Conservation (phyloP, 2,888 invertebrate species). For the Apodemia hepburni region DNA sequence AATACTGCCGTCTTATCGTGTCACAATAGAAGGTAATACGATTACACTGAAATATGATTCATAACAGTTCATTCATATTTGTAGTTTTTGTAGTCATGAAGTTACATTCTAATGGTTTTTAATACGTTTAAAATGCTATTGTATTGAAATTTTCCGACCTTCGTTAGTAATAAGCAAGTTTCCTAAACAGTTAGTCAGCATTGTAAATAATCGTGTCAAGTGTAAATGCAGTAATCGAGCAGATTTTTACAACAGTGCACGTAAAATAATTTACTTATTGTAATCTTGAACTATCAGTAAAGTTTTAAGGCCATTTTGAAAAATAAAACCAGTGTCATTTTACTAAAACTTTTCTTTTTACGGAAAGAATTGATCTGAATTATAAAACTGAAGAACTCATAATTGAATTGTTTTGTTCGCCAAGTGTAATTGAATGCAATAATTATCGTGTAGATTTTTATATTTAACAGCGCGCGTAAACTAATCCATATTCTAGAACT, state of each 20-base stretch:
- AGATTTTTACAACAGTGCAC: neutral
- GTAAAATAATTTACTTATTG: neutral
- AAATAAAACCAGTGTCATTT: neutral
- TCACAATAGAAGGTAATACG: neutral
- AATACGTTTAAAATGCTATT: neutral
- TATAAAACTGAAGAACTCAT: too few species aligned
- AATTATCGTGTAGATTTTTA: too few species aligned
- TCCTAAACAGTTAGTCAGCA: constrained; percentile 7
- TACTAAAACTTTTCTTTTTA: neutral
- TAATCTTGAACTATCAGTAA: too few species aligned
- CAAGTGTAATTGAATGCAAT: too few species aligned
- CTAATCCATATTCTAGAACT: too few species aligned
- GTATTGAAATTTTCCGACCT: neutral
- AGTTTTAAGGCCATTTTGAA: neutral
- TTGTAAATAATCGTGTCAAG: constrained; percentile 20
- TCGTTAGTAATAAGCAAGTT: neutral
- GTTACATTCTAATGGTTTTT: too few species aligned
- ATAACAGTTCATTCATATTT: too few species aligned
- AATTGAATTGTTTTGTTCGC: too few species aligned
- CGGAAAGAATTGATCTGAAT: too few species aligned
- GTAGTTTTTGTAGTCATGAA: too few species aligned
- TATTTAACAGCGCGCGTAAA: too few species aligned
- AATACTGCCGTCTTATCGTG: neutral
- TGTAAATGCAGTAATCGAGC: neutral
- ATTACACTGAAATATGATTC: too few species aligned